Percentiles rank a stretch among this genome's conserved stretches.
Evolutionary conservation across 2,113 vertebrate genomes (phyloP).

Genomic region (Coracopsis vasa): DNA sequence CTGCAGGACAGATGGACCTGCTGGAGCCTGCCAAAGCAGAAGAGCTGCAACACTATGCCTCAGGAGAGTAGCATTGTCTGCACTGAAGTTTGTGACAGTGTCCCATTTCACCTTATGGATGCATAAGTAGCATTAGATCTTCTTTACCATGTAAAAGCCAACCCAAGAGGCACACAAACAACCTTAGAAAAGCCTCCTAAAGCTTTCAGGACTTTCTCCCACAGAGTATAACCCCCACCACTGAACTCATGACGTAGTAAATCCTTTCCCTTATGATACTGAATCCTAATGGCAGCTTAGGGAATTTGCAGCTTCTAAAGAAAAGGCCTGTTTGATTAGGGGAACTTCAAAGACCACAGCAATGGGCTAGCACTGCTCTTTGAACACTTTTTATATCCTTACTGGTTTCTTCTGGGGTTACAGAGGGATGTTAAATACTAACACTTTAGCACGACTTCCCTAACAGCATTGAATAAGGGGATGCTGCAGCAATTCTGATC

Average conservation of each 20-base stretch:
- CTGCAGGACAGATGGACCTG: background rate
- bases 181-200: background rate
- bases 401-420: background rate
- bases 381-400: background rate
- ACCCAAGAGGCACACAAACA: background rate
- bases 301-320: background rate
- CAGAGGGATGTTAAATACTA: background rate
- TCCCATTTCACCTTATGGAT: background rate
- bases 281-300: background rate
- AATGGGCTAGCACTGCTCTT: background rate
- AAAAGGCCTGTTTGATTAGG: background rate
- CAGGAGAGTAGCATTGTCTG: background rate
- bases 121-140: background rate
- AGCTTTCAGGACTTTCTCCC: background rate
- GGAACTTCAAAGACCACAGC: background rate
- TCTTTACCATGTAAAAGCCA: background rate
- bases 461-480: background rate
- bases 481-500: background rate
- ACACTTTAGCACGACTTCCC: background rate
- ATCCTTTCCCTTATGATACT: background rate
- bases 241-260: background rate
- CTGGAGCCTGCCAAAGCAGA: background rate
- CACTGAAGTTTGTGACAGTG: background rate
- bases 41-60: background rate
- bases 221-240: background rate